Conservation (phyloP, 2,888 invertebrate genomes). For the Kryphioiulus occultus region DNA sequence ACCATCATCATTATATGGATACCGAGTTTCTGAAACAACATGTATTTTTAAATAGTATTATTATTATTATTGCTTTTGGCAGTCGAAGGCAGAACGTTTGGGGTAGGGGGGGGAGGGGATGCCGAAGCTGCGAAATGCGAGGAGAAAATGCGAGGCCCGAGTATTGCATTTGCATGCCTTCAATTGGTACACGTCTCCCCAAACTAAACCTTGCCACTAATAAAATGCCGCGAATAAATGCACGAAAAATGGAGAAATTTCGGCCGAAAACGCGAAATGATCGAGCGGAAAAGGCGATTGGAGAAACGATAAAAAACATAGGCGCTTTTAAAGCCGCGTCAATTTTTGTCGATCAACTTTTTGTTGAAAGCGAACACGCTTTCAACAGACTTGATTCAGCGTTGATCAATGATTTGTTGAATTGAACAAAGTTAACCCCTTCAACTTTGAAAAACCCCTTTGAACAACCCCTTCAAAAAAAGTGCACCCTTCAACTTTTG, state of each 20-base stretch:
- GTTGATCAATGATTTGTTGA: no score
- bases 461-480: no score
- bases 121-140: not conserved
- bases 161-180: no score
- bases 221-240: not conserved
- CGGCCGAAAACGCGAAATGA: not conserved
- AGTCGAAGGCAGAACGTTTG: not conserved
- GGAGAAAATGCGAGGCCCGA: not conserved
- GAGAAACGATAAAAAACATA: not conserved
- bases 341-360: no score
- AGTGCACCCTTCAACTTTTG: no score
- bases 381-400: no score
- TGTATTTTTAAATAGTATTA: slow-evolving; percentile 31
- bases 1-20: slow-evolving; percentile 12
- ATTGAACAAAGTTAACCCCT: no score
- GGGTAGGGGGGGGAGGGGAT: not conserved
- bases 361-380: no score
- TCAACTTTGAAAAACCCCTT: no score
- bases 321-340: no score
- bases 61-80: slow-evolving; percentile 31
- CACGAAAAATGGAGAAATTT: not conserved
- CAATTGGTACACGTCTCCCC: no score
- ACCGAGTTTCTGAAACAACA: slow-evolving; percentile 25
- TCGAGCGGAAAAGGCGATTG: not conserved
- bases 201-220: not conserved